Evolutionary conservation across 2,888 invertebrate genomes (phyloP), one percentile per base, ranked within the genome.

Genomic region (Rhamnusium bicolor): DNA sequence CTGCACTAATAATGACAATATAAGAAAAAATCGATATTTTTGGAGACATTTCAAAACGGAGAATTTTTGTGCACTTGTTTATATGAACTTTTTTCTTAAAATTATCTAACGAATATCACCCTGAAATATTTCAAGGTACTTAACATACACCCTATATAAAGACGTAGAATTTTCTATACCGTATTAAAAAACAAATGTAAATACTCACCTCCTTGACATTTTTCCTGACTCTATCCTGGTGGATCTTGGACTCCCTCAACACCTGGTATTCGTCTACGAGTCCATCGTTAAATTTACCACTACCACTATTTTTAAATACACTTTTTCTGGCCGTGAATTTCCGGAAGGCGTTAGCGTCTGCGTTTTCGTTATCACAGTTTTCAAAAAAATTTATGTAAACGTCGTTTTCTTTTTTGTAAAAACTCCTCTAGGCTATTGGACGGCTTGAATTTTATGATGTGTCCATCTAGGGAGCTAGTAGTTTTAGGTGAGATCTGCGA

Each of bases 141-240:
- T n/a, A n/a, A n/a, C n/a, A n/a, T n/a, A n/a, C n/a, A n/a, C n/a
- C n/a, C n/a, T n/a, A n/a, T n/a, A n/a, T n/a, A n/a, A n/a, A n/a
- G n/a, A n/a, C n/a, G n/a, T n/a, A n/a, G n/a, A n/a, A n/a, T n/a
- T n/a, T n/a, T n/a, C n/a, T n/a, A n/a, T n/a, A n/a, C n/a, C n/a
- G n/a, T n/a, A n/a, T n/a, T n/a, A n/a, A n/a, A n/a, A n/a, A n/a
- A n/a, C n/a, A n/a, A n/a, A n/a, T 24, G 24, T 24, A 24, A n/a
- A 19, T 68, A 81, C 83, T 80, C 79, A 86, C 86, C 86, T 86
- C 85, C 79, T 84, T 86, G 27, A 86, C 85, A 71, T 85, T 85
- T 68, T 83, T 81, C 66, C 78, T 79, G 32, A 86, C 84, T 60
- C 81, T 75, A 47, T 86, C 86, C 61, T 85, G 84, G 58, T 84